phyloP scores from a whole-genome alignment of 2,113 vertebrate genomes.

The Cisticola juncidis region DNA sequence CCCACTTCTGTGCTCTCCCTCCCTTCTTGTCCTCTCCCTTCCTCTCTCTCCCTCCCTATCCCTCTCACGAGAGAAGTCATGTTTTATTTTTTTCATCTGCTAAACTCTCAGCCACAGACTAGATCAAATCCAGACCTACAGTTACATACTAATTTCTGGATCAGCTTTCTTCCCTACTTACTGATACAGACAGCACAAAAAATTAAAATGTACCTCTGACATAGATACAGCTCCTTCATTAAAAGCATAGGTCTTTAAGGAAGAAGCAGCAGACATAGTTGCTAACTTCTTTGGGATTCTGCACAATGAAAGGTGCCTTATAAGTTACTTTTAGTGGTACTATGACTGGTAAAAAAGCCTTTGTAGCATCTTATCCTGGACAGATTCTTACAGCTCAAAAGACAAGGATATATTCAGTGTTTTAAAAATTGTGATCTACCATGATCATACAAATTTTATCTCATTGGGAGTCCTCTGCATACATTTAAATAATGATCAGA shows the following conservation, averaged over 20 bases:
- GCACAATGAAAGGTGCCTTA: background rate
- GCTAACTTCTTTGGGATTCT: background rate
- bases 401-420: background rate
- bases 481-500: constrained; percentile 61
- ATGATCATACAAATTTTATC: constrained; percentile 48
- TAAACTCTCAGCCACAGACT: background rate
- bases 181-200: too few relatives aligned
- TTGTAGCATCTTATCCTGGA: background rate
- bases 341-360: background rate
- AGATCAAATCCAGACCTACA: background rate
- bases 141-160: background rate
- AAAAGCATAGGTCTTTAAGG: background rate
- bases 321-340: background rate
- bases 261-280: background rate
- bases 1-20: background rate
- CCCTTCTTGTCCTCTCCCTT: background rate
- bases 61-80: background rate
- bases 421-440: constrained; percentile 29
- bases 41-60: background rate
- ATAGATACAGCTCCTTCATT: background rate
- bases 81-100: background rate
- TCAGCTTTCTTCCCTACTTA: background rate
- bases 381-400: background rate
- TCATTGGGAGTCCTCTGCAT: constrained; percentile 22
- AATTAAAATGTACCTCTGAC: background rate